Conservation (phyloP, 2,113 vertebrate species). For the Muscicapa adusta region DNA sequence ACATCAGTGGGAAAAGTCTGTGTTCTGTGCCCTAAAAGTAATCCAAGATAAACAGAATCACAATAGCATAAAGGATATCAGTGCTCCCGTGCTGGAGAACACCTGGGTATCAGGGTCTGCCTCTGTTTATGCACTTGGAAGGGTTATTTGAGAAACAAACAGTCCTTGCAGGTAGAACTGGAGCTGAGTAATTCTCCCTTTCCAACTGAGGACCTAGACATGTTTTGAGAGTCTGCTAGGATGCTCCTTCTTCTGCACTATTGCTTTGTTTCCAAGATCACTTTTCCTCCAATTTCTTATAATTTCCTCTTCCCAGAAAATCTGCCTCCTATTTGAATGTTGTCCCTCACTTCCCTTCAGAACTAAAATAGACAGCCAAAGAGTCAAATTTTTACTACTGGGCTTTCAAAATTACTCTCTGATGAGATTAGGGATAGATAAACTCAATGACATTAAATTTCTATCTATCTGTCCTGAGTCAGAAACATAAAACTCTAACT, state of each 20-base stretch:
- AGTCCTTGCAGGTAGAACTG: background rate
- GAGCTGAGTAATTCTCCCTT: background rate
- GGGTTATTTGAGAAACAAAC: background rate
- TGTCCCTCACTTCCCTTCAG: background rate
- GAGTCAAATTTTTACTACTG: background rate
- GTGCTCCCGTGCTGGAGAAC: background rate
- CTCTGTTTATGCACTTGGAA: background rate
- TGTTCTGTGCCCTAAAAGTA: background rate
- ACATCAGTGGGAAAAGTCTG: background rate
- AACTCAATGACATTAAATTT: background rate
- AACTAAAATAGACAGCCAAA: background rate
- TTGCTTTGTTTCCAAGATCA: background rate
- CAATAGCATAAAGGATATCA: background rate
- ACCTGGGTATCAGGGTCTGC: background rate
- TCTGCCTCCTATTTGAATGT: background rate
- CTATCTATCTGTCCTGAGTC: background rate
- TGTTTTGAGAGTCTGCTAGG: background rate
- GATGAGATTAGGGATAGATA: background rate
- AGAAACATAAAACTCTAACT: background rate
- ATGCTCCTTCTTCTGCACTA: background rate
- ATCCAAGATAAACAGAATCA: background rate
- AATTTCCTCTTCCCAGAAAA: background rate
- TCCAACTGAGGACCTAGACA: background rate
- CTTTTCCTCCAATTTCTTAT: background rate
- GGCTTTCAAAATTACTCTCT: background rate